Evolutionary conservation across 1,140 invertebrate species (phyloP).

Genomic region (Arion vulgaris): DNA sequence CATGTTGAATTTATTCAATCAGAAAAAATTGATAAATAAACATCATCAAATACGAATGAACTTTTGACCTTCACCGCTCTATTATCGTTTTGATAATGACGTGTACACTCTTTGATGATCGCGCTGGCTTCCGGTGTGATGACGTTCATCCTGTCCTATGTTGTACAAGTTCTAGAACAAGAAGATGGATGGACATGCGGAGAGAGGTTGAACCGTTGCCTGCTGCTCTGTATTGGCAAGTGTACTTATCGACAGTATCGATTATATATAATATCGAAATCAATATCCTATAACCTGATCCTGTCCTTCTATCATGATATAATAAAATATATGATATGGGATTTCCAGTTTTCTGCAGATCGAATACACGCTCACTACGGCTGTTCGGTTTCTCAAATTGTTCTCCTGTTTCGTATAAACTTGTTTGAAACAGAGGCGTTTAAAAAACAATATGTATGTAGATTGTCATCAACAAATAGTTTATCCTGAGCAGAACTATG

Average conservation of each 20-base stretch:
- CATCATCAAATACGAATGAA: too few relatives aligned
- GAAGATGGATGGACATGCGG: neutral
- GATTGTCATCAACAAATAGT: too few relatives aligned
- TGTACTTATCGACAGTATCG: neutral
- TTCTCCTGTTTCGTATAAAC: too few relatives aligned
- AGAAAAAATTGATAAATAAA: too few relatives aligned
- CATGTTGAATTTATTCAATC: too few relatives aligned
- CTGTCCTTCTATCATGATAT: neutral
- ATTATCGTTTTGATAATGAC: neutral
- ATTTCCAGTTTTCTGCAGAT: neutral
- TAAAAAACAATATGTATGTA: too few relatives aligned
- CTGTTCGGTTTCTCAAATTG: too few relatives aligned
- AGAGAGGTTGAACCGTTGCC: neutral
- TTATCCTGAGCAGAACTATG: too few relatives aligned
- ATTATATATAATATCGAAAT: neutral
- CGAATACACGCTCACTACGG: neutral
- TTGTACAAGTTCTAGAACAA: neutral
- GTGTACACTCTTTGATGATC: constrained; percentile 1
- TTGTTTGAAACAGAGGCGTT: too few relatives aligned
- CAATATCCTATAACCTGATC: neutral
- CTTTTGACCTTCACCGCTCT: too few relatives aligned
- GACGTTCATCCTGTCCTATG: neutral
- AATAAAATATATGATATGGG: neutral
- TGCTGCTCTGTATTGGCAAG: neutral
- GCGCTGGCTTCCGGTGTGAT: constrained; percentile 5